Evolutionary conservation across 2,113 vertebrate species (phyloP), one percentile per base, ranked within the genome.

Genomic region (Siniperca chuatsi): DNA sequence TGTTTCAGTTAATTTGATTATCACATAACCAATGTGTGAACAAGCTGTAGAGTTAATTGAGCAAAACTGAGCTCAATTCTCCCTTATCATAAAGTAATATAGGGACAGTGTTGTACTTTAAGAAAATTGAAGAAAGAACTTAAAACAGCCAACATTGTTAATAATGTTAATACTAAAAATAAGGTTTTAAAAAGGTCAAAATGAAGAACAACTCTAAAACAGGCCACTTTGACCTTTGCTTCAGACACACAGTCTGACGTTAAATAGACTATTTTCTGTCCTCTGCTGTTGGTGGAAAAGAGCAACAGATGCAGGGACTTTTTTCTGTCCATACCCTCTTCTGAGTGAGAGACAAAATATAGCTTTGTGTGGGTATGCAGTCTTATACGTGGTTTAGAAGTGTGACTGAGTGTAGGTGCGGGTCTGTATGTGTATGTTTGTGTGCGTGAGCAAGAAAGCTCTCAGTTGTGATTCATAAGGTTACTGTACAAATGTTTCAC

Each of bases 401-500:
- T 91, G 89, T 87, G 87, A 87, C 44, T 69, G 75, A 66, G 80
- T 71, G 90, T 90, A 87, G 84, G 86, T 83, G 88, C 44, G 58
- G 78, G 70, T 82, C 60, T 75, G 78, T 52, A 70, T 73, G 58
- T 87, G 74, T 82, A 33, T 75, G 70, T 89, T 35, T 85, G 73
- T 69, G 68, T 48, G 69, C 5, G 18, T 64, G 61, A 71, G 62
- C 69, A 73, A 80, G 65, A 58, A 60, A n/a, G 13, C 67, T 91
- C 87, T 93, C 83, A 85, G 89, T 92, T 88, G 85, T 95, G 95
- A 95, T 92, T 95, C 93, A 95, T 92, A 90, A 85, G 82, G 82
- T 87, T 89, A 88, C 82, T 85, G 89, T 79, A 92, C 83, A 83
- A 89, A 84, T 90, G 84, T 72, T 91, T 92, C 86, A 92, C 75